Conservation (phyloP, 1,140 invertebrate genomes). For the Trypoxylus dichotomus region DNA sequence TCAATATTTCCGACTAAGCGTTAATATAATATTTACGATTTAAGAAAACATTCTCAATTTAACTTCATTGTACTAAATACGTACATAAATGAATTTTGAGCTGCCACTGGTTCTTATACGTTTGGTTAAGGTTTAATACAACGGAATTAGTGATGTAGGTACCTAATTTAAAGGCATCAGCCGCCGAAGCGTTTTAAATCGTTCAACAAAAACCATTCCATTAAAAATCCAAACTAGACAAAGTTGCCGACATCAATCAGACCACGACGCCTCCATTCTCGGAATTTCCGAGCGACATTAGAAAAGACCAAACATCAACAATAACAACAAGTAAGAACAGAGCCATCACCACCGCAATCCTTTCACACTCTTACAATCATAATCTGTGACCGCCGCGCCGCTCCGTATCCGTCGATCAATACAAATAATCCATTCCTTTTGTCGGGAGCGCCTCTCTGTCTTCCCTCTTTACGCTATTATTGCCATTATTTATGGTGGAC, state of each 20-base stretch:
- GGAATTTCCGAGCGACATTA: neutral
- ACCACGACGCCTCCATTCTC: neutral
- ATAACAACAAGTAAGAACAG: neutral
- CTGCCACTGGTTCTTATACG: too few relatives aligned
- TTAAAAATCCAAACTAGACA: too few relatives aligned
- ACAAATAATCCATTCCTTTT: conserved; percentile 23
- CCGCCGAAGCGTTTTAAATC: too few relatives aligned
- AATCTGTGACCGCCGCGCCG: conserved; percentile 5
- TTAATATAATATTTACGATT: too few relatives aligned
- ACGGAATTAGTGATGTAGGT: too few relatives aligned
- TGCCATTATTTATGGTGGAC: conserved; percentile 26
- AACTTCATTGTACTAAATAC: too few relatives aligned
- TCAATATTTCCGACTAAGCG: too few relatives aligned
- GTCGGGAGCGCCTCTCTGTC: neutral
- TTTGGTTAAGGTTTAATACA: too few relatives aligned
- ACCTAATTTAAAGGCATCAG: neutral
- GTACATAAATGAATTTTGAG: too few relatives aligned
- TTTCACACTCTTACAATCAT: neutral
- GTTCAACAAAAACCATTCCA: too few relatives aligned
- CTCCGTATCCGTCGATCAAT: conserved; percentile 8
- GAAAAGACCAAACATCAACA: neutral
- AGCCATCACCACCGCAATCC: neutral
- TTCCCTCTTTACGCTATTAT: conserved; percentile 13
- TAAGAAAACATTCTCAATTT: too few relatives aligned
- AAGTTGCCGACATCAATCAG: neutral